Evolutionary conservation across 2,888 invertebrate genomes (phyloP).

Genomic region (Myopa testacea): DNA sequence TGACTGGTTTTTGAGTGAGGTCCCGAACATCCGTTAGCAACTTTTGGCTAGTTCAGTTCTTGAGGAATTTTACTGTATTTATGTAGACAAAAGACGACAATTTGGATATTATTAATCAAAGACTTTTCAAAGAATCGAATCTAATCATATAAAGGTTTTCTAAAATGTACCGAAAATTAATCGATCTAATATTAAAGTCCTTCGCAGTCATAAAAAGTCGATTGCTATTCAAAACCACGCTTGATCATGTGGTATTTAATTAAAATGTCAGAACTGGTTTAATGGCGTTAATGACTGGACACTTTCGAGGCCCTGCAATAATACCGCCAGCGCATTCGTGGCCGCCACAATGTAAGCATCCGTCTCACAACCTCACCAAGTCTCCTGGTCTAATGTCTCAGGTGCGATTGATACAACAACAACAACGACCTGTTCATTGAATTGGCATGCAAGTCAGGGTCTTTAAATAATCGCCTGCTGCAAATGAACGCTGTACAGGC

Average conservation of each 20-base stretch:
- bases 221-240: constrained; percentile 37
- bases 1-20: no score
- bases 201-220: constrained; percentile 38
- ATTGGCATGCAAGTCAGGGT: constrained; percentile 5
- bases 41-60: no score
- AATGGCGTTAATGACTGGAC: constrained; percentile 68
- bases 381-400: neutral
- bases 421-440: constrained; percentile 8
- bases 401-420: no score
- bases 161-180: no score
- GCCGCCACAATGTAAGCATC: no score
- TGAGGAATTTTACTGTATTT: no score
- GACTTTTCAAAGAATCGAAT: no score
- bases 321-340: neutral
- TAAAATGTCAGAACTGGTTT: constrained; percentile 69
- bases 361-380: neutral
- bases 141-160: no score
- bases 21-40: no score
- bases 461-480: constrained; percentile 16
- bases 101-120: no score
- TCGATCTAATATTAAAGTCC: no score
- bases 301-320: constrained; percentile 48
- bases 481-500: constrained; percentile 19
- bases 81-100: no score
- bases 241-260: constrained; percentile 60